Percentiles rank a stretch among this genome's conserved stretches.
phyloP scores from a whole-genome alignment of 1,140 invertebrate genomes.

The Rhopalosiphum maidis region DNA sequence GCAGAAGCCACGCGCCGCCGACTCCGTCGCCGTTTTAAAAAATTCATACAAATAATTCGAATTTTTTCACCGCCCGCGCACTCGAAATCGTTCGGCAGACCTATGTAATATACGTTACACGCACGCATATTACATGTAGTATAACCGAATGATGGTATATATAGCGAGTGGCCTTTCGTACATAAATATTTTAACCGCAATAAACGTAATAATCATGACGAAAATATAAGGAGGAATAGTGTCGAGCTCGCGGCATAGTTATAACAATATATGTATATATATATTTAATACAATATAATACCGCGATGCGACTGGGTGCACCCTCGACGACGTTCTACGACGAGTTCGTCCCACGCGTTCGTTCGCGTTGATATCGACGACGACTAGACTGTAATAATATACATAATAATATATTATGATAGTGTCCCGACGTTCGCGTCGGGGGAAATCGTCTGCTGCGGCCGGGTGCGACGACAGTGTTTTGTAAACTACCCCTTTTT shows the following conservation, averaged over 20 bases:
- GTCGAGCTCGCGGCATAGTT: background rate
- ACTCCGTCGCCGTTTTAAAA: constrained; percentile 22
- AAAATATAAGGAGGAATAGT: background rate
- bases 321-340: background rate
- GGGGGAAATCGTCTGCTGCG: background rate
- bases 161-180: background rate
- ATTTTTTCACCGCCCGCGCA: constrained; percentile 20
- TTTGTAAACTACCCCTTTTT: constrained; percentile 18
- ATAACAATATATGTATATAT: background rate
- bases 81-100: background rate
- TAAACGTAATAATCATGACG: background rate
- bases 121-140: background rate
- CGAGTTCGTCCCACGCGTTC: background rate
- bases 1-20: constrained; percentile 4
- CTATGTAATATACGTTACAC: background rate
- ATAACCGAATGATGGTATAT: background rate
- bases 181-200: background rate
- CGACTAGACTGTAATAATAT: background rate
- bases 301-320: background rate
- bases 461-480: background rate
- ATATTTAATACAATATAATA: background rate
- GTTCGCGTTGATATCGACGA: background rate
- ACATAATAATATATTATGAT: background rate
- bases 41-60: constrained; percentile 55
- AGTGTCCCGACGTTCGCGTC: background rate